These are phyloP conservation scores for Halichoeres trimaculatus DNA, from an alignment of 2,113 vertebrate genomes.

Conservation along the genomic window DNA sequence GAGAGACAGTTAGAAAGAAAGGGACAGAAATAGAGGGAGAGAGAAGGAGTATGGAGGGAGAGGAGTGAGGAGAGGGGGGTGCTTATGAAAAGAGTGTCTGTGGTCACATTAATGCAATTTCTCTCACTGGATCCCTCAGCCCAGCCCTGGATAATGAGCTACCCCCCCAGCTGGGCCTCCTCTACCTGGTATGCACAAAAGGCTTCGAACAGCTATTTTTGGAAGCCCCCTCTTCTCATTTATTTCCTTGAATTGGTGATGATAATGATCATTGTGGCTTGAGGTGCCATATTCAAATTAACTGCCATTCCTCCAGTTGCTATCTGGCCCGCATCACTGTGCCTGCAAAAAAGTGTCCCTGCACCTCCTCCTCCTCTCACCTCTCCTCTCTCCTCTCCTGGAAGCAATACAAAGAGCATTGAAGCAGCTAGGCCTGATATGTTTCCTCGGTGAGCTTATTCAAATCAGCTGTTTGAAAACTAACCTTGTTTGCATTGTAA, in stretches of 20 bases:
- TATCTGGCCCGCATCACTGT: conserved; percentile 79
- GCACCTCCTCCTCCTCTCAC: conserved; percentile 42
- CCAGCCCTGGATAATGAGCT: conserved; percentile 80
- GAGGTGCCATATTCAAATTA: conserved; percentile 88
- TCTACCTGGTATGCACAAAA: conserved; percentile 85
- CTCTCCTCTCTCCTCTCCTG: conserved; percentile 55
- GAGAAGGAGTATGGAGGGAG: not conserved
- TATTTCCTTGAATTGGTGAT: conserved; percentile 88
- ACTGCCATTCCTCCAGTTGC: conserved; percentile 83
- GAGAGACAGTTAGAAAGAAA: conserved; percentile 47
- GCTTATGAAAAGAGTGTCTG: conserved; percentile 76
- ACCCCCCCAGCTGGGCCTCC: conserved; percentile 77
- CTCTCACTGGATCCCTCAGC: conserved; percentile 70
- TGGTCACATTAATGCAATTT: conserved; percentile 83
- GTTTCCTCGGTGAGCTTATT: conserved; percentile 85
- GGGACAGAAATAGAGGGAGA: conserved; percentile 21
- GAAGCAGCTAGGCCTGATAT: conserved; percentile 74
- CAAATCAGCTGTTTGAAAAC: conserved; percentile 89
- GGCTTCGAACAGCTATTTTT: conserved; percentile 84
- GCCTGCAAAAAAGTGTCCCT: conserved; percentile 74
- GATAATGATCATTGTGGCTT: conserved; percentile 88
- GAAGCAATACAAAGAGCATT: conserved; percentile 77
- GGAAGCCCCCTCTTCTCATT: conserved; percentile 85
- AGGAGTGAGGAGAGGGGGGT: conserved; percentile 11
- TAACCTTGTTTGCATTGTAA: conserved; percentile 89